Evolutionary conservation across 2,113 vertebrate species (phyloP), one percentile per base, ranked within the genome.

Genomic region (Nothocercus julius): DNA sequence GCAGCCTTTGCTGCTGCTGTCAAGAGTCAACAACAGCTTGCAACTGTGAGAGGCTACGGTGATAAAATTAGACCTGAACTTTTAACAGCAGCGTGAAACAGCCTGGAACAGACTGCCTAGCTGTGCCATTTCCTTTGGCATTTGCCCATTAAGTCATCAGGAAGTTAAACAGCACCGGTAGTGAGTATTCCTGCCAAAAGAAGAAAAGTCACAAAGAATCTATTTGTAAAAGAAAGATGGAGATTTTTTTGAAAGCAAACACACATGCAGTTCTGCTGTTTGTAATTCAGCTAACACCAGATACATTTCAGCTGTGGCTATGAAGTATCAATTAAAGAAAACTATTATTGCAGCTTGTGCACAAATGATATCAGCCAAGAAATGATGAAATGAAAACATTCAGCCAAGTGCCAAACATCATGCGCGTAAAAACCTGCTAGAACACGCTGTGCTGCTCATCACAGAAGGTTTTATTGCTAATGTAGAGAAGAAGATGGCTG

Each of bases 341-440:
- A 87, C 62, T 85, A 74, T 91, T 87, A 56, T 76, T 92, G 58
- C 40, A 79, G 78, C 47, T 84, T 69, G 22, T 67, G 77, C 58
- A 76, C 53, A 70, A 87, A 70, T 16, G 74, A 32, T 82, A 89
- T 61, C 90, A 94, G 84, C 81, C 86, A 92, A 95, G 82, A 92
- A 77, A 80, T 19, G 45, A 77, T 66, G 82, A 86, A 87, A 77
- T 58, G 44, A 77, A 42, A 51, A 80, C 32, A 30, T 42, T 75
- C 92, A 75, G 91, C 79, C 66, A 76, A 89, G 45, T 0, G 11
- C 74, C n/a, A 1, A 92, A 93, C 59, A 53, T 70, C 78, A 77
- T 0, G 0, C 66, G 82, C 42, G 72, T 38, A 77, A 80, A 44
- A 96, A 88, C 79, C 66, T 95, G 91, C 90, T 82, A 79, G 92